Evolutionary conservation across 2,797 vertebrate species (phyloP), one percentile per base, ranked within the genome.

Genomic region (Gymnopithys bicolor): DNA sequence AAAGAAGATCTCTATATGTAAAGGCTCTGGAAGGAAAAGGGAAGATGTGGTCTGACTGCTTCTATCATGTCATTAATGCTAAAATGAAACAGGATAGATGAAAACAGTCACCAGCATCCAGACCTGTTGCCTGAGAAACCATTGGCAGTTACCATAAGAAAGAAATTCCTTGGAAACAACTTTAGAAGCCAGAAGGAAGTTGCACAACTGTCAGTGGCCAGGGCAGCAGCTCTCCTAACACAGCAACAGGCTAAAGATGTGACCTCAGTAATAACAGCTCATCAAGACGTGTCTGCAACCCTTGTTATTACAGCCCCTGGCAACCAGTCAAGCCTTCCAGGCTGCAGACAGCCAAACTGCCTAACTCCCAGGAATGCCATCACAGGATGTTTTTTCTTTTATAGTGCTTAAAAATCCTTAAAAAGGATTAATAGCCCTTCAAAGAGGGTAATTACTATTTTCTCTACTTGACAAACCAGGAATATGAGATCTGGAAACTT

Each of bases 121-220:
- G 53, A 80, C 28, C n/a, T 66, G 60, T 39, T 91, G 82, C 69
- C 78, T 83, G 51, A 59, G 48, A 92, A 80, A 75, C 58, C 39
- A 64, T 58, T 77, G 39, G 33, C 25, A 85, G 49, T 87, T 83
- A 95, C 39, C 76, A 78, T 69, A 80, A 92, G 58, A 83, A 89
- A 95, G 24, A 67, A 84, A 97, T 94, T 93, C 93, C 75, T 84
- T 92, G 91, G 93, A 95, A 95, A 70, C 39, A 71, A 51, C 15
- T 87, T 87, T 6, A 89, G 58, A 94, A 89, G 75, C 46, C 90
- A 94, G 46, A 93, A 89, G 92, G 95, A 97, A 95, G 73, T 95
- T 95, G 91, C 4, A 3, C 76, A 97, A 94, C 39, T 55, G 33
- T 69, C 41, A 46, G 58, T 59, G 87, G 60, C 2, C 21, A 78